phyloP scores from a whole-genome alignment of 1,140 invertebrate species.

The Calliphora vicina region DNA sequence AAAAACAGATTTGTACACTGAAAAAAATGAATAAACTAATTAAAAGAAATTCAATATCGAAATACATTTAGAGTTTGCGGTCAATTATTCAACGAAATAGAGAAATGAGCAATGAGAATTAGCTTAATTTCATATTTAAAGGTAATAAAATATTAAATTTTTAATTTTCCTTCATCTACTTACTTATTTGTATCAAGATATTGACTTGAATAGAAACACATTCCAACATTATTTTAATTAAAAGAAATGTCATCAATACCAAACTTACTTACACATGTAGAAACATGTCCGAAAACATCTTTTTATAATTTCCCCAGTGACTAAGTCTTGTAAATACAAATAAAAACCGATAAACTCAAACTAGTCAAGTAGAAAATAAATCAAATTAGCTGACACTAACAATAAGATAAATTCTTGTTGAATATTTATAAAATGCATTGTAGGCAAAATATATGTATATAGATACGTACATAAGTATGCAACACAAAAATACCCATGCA shows the following conservation, averaged over 20 bases:
- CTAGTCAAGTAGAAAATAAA: constrained; percentile 17
- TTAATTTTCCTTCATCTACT: too few relatives aligned
- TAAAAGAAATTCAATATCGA: too few relatives aligned
- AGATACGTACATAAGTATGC: neutral
- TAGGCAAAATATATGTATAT: constrained; percentile 17
- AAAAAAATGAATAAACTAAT: neutral
- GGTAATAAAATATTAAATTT: too few relatives aligned
- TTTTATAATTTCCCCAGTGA: constrained; percentile 13
- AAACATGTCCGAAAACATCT: neutral
- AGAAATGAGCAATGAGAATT: too few relatives aligned
- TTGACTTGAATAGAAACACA: too few relatives aligned
- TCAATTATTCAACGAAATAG: too few relatives aligned
- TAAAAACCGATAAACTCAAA: neutral
- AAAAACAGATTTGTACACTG: neutral
- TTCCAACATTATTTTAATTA: neutral
- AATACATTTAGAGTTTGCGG: too few relatives aligned
- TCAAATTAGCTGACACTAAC: constrained; percentile 33
- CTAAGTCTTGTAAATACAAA: neutral
- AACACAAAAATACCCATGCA: neutral
- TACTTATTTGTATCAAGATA: too few relatives aligned
- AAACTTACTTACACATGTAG: neutral
- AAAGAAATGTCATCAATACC: neutral
- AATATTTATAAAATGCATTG: neutral
- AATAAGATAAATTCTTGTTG: constrained; percentile 20
- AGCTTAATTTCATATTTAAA: too few relatives aligned